Conservation (phyloP, 2,113 vertebrate genomes). For the Corydoras maculifer region DNA sequence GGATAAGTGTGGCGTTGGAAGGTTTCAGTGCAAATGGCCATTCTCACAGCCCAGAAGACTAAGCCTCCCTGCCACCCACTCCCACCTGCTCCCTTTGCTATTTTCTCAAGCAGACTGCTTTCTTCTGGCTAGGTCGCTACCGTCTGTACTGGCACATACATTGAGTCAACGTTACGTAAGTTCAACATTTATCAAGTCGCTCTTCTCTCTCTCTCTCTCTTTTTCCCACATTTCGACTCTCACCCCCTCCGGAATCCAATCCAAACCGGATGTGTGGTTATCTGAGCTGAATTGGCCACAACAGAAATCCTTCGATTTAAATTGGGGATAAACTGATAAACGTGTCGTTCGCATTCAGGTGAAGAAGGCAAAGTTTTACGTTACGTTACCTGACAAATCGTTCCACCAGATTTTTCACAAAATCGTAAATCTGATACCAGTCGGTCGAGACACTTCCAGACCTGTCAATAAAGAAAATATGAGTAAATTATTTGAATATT, state of each 20-base stretch:
- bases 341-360: not conserved
- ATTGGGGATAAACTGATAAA: not conserved
- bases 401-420: constrained; percentile 83
- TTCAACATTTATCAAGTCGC: constrained; percentile 45
- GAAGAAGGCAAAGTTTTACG: not conserved
- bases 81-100: constrained; percentile 76
- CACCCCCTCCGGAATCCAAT: constrained; percentile 12
- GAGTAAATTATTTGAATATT: not conserved
- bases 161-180: constrained; percentile 66
- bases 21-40: constrained; percentile 71
- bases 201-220: constrained; percentile 27
- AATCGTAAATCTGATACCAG: constrained; percentile 84
- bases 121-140: constrained; percentile 68
- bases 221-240: constrained; percentile 10
- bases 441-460: constrained; percentile 80
- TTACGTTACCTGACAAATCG: constrained; percentile 83
- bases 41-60: constrained; percentile 77
- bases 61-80: constrained; percentile 74
- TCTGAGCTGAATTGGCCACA: constrained; percentile 8
- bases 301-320: not conserved
- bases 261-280: constrained; percentile 36
- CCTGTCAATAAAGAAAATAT: constrained; percentile 58
- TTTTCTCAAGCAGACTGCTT: constrained; percentile 71
- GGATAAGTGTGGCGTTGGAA: constrained; percentile 60
- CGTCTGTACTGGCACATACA: constrained; percentile 71